Conservation (phyloP, 2,888 invertebrate genomes). For the Cheilosia scutellata region DNA sequence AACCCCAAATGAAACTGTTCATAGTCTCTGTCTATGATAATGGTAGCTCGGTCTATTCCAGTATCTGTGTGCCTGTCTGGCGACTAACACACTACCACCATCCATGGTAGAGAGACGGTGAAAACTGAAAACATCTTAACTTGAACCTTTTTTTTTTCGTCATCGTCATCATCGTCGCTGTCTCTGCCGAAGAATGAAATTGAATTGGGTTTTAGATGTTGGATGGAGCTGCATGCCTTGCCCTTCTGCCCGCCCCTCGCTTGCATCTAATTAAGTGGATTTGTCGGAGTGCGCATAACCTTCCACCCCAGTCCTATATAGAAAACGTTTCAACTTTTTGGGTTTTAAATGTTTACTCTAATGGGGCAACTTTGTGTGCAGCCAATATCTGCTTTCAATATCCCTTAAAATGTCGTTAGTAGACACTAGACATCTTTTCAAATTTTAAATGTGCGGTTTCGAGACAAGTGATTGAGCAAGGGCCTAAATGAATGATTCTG, state of each 20-base stretch:
- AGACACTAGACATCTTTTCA: too few relatives aligned
- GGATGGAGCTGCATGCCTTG: slow-evolving; percentile 25
- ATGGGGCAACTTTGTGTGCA: slow-evolving; percentile 17
- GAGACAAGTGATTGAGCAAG: background rate
- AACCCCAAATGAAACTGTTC: slow-evolving; percentile 63
- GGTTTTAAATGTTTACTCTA: slow-evolving; percentile 33
- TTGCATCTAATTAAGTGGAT: slow-evolving; percentile 75
- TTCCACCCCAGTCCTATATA: slow-evolving; percentile 58
- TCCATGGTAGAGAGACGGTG: slow-evolving; percentile 23
- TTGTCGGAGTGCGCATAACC: slow-evolving; percentile 72
- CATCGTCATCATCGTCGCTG: slow-evolving; percentile 27
- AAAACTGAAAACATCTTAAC: slow-evolving; percentile 67
- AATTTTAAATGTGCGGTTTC: too few relatives aligned
- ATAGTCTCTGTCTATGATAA: slow-evolving; percentile 38
- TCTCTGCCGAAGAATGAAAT: slow-evolving; percentile 60
- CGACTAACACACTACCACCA: slow-evolving; percentile 42
- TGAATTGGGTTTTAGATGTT: slow-evolving; percentile 65
- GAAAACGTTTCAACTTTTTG: slow-evolving; percentile 55
- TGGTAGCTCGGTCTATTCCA: slow-evolving; percentile 32
- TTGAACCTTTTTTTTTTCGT: slow-evolving; percentile 59
- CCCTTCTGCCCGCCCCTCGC: slow-evolving; percentile 54
- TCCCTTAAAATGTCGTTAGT: slow-evolving; percentile 11
- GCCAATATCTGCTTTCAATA: background rate
- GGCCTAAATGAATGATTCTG: too few relatives aligned
- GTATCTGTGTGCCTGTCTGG: slow-evolving; percentile 53